These are phyloP conservation scores for Mastacembelus armatus DNA, from an alignment of 2,797 vertebrate genomes.

Conservation along the genomic window DNA sequence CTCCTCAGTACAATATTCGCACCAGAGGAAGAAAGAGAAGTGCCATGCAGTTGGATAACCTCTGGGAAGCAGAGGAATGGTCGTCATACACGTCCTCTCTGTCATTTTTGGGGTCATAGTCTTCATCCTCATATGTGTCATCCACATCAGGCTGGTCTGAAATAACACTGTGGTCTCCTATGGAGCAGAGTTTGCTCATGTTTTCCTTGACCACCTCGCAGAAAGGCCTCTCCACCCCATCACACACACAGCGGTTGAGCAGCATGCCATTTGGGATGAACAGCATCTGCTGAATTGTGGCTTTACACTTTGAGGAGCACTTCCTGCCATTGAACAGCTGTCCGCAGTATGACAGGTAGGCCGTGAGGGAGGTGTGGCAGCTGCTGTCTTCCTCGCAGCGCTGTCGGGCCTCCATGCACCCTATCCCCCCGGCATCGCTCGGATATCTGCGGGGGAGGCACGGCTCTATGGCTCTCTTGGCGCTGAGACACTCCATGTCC, in stretches of 20 bases:
- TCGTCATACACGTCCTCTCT: constrained; percentile 57
- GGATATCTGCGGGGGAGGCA: constrained; percentile 82
- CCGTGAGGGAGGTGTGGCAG: constrained; percentile 80
- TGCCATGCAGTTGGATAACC: constrained; percentile 5
- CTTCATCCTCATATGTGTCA: constrained; percentile 81
- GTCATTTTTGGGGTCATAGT: constrained; percentile 73
- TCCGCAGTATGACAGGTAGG: constrained; percentile 85
- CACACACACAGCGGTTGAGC: constrained; percentile 85
- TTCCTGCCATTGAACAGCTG: constrained; percentile 88
- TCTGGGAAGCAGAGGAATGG: constrained; percentile 47
- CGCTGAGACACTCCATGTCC: constrained; percentile 78
- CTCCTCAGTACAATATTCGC: constrained; percentile 64
- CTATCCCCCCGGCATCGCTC: constrained; percentile 75
- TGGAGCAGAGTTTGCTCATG: constrained; percentile 84
- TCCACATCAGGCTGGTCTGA: constrained; percentile 75
- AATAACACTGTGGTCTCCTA: constrained; percentile 71
- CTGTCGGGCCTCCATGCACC: constrained; percentile 86
- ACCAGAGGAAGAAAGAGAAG: constrained; percentile 49
- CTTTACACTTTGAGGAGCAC: constrained; percentile 82
- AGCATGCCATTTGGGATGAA: constrained; percentile 80
- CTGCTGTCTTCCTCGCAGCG: constrained; percentile 81
- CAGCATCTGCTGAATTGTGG: constrained; percentile 85
- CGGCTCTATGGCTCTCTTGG: constrained; percentile 83
- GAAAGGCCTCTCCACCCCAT: constrained; percentile 86
- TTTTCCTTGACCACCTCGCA: constrained; percentile 88